A percentile compares a stretch with the other conserved stretches of the same genome.
Evolutionary conservation across 1,140 invertebrate genomes (phyloP).

Genomic region (Temnothorax longispinosus): DNA sequence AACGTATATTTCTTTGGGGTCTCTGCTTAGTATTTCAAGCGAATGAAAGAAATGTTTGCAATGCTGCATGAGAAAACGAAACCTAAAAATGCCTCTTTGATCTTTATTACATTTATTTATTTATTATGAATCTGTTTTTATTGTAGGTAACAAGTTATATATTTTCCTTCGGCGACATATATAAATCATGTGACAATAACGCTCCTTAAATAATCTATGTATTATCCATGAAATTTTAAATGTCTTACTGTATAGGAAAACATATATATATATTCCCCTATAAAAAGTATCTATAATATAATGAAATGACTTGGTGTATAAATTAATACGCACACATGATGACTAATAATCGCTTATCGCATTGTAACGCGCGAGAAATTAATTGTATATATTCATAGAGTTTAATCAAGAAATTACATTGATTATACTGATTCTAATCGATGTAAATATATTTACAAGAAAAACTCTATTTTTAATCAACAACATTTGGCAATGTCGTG

Average conservation of each 20-base stretch:
- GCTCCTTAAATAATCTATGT: not conserved
- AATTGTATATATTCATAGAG: not conserved
- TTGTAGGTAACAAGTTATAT: no score
- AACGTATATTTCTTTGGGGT: not conserved
- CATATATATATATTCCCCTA: not conserved
- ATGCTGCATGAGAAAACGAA: not conserved
- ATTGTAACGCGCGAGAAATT: not conserved
- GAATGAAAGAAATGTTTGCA: not conserved
- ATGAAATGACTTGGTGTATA: not conserved
- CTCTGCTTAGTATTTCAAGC: not conserved
- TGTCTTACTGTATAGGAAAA: not conserved
- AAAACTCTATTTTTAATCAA: no score
- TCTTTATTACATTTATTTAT: not conserved
- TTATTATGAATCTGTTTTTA: not conserved
- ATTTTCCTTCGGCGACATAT: not conserved
- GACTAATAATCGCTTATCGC: not conserved
- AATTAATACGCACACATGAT: not conserved
- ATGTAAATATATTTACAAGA: not conserved
- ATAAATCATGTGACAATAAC: not conserved
- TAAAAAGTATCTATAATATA: slow-evolving; percentile 7
- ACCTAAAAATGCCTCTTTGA: not conserved
- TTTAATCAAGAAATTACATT: slow-evolving; percentile 7
- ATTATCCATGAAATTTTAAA: not conserved
- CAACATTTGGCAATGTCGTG: no score
- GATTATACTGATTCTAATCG: slow-evolving; percentile 12